Conservation (phyloP, 2,888 invertebrate species). For the Gasteruption jaculator region DNA sequence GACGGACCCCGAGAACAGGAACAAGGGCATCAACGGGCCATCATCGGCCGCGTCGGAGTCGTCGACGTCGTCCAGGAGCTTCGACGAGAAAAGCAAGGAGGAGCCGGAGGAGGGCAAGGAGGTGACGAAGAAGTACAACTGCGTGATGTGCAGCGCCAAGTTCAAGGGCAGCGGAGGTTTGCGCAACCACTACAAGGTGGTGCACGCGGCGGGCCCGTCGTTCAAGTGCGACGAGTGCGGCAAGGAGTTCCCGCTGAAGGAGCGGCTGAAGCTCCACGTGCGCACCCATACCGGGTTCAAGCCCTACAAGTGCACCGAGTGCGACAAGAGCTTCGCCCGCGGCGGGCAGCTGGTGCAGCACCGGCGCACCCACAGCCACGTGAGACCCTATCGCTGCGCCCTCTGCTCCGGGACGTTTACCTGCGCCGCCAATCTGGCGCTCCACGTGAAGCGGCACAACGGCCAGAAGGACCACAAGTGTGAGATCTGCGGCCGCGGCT, state of each 20-base stretch:
- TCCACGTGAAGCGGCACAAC: conserved; percentile 61
- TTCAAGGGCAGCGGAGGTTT: conserved; percentile 48
- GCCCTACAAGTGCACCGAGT: conserved; percentile 62
- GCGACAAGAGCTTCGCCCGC: conserved; percentile 65
- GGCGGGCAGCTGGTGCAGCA: conserved; percentile 75
- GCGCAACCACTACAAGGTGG: conserved; percentile 46
- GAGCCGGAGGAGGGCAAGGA: conserved; percentile 3
- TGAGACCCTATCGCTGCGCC: conserved; percentile 68
- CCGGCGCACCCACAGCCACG: conserved; percentile 68
- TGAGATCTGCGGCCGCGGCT: conserved; percentile 75
- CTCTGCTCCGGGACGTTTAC: conserved; percentile 70
- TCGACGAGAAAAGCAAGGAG: conserved; percentile 2
- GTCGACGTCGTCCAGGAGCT: neutral
- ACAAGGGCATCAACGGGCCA: conserved; percentile 16
- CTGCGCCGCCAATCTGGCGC: conserved; percentile 51
- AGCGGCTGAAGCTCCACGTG: conserved; percentile 69
- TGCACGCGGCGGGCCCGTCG: conserved; percentile 47
- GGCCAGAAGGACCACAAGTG: conserved; percentile 75
- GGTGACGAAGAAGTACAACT: conserved; percentile 38
- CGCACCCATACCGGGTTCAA: conserved; percentile 69
- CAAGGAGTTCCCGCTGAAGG: conserved; percentile 72
- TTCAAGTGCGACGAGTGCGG: conserved; percentile 72
- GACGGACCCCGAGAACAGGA: conserved; percentile 18
- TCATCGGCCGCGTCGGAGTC: conserved; percentile 13
- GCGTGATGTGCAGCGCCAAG: conserved; percentile 39